Conservation (phyloP, 2,888 invertebrate genomes). For the Aphodius sticticus region DNA sequence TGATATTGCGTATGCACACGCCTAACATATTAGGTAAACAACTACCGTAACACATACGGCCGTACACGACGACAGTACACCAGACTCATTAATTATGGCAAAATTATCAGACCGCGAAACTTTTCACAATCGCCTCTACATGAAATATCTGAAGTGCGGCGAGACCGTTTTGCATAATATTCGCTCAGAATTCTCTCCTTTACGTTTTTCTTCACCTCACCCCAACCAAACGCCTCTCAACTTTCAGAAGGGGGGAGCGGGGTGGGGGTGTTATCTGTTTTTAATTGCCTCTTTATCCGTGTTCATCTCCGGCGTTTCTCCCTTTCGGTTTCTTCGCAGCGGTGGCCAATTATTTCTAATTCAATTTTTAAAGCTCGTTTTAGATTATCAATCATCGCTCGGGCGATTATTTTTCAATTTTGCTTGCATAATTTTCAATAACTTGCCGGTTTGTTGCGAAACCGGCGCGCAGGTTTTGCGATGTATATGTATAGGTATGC, state of each 20-base stretch:
- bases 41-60: slow-evolving; percentile 20
- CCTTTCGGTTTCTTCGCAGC: neutral
- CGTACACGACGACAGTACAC: slow-evolving; percentile 10
- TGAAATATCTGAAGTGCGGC: neutral
- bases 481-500: neutral
- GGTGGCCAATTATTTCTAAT: neutral
- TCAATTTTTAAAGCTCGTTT: slow-evolving; percentile 4
- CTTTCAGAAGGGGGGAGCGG: neutral
- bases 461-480: neutral
- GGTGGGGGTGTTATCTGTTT: neutral
- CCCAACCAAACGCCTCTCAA: neutral
- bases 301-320: slow-evolving; percentile 4
- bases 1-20: slow-evolving; percentile 25
- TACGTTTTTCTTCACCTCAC: neutral
- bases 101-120: slow-evolving; percentile 22
- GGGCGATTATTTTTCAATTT: neutral
- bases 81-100: slow-evolving; percentile 23
- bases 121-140: slow-evolving; percentile 18
- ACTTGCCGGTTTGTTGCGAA: neutral
- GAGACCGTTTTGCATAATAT: neutral
- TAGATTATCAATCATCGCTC: slow-evolving; percentile 4
- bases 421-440: neutral
- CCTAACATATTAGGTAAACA: slow-evolving; percentile 22
- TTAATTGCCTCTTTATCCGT: slow-evolving; percentile 4
- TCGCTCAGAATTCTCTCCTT: slow-evolving; percentile 4